Base-by-base conservation (phyloP, 2,797 vertebrate genomes). In the Anolis apletophallus region DNA sequence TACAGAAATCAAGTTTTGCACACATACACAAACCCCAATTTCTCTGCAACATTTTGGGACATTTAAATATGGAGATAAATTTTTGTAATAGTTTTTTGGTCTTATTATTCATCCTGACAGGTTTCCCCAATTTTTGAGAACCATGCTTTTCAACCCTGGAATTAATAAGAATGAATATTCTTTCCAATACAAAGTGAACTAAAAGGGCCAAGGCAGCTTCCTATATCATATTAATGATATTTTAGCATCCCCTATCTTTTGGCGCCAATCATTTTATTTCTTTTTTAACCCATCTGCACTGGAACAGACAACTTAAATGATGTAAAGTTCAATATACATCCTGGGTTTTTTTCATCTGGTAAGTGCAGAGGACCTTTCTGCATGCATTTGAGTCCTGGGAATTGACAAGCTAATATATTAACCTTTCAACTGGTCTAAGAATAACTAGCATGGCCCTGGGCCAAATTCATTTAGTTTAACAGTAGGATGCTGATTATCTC, bases 381-480 rank as follows among this genome's bases (percentile, higher is more conserved):
- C 55, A 14, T 40, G 21, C 21, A 72, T 29, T 55, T 32, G 3
- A 29, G 50, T 71, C 50, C 29, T 57, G 50, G 14, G 23, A 72
- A 14, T 23, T 23, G 80, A 71, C 32, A 54, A 23, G 79, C 40
- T 50, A 16, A 40, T 80, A 68, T 50, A 26, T 50, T 64, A 80
- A 81, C 29, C 9, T 81, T 73, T 80, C 12, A 46, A 32, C 54
- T 74, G 3, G 23, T 46, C 26, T 61, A 46, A 83, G 52, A 59
- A 73, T 55, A 83, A 83, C 26, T 19, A 83, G 61, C 59, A 36
- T 59, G 69, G 52, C 54, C 16, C 7, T 9, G 57, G 57, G 52
- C 69, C 34, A 40, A 83, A 83, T 59, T 3, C 26, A 75, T 83
- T 74, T 83, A 61, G 26, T n/a, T 83, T 61, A 83, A 61, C 55